Evolutionary conservation across 2,888 invertebrate species (phyloP).

Genomic region (Notocelia uddmanniana): DNA sequence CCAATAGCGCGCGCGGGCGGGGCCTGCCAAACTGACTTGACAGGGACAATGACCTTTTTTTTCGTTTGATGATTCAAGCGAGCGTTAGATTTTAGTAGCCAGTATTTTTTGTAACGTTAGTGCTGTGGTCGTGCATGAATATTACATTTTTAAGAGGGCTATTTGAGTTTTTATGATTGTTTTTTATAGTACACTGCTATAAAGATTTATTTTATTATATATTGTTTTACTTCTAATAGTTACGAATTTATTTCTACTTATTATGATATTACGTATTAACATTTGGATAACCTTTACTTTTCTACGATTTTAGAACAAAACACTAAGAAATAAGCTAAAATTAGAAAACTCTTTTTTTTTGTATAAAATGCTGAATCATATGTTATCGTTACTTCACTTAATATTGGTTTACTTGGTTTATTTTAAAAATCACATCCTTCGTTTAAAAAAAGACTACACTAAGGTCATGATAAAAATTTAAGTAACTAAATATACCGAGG

Average conservation of each 20-base stretch:
- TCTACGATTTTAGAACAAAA: too few species aligned
- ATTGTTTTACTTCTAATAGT: background rate
- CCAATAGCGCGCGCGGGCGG: constrained; percentile 84
- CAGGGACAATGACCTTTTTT: constrained; percentile 78
- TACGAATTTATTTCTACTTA: background rate
- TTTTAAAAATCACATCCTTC: too few species aligned
- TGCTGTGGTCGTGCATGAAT: constrained; percentile 2
- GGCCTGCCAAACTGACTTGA: constrained; percentile 82
- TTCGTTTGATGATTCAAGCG: constrained; percentile 64
- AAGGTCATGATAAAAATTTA: too few species aligned
- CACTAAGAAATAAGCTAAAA: too few species aligned
- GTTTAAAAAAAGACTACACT: too few species aligned
- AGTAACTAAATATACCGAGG: too few species aligned
- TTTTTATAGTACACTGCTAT: background rate
- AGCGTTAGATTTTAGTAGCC: constrained; percentile 49
- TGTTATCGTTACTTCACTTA: too few species aligned
- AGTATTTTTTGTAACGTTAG: constrained; percentile 24
- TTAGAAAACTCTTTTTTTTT: too few species aligned
- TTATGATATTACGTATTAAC: background rate
- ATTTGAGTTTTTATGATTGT: background rate
- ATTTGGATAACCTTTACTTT: background rate
- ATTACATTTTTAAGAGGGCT: constrained; percentile 1
- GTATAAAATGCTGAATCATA: too few species aligned
- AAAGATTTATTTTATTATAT: background rate
- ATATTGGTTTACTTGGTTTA: too few species aligned